Evolutionary conservation across 2,113 vertebrate genomes (phyloP), one percentile per base, ranked within the genome.

Genomic region (Nycticorax nycticorax): DNA sequence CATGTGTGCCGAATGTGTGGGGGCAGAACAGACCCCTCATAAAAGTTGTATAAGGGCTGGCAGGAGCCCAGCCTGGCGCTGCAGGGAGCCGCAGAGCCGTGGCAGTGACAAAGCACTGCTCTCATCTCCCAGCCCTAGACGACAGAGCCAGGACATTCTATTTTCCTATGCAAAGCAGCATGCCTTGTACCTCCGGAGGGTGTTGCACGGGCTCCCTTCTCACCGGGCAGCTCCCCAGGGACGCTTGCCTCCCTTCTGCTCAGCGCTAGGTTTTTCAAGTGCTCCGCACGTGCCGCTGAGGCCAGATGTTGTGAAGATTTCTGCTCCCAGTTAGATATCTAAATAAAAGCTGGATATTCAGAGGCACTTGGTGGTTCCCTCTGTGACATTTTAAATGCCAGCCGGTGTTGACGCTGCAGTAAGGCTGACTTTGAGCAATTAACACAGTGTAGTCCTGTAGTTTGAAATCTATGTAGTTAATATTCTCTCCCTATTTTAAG

Each of bases 1-100:
- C 48, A 11, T 1, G 1, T 3, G 10, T 32, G 26, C 30, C 4
- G 0, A 71, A 85, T 6, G 14, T 1, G 2, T 2, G 3, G 20
- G 64, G 50, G 26, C 5, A 32, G 26, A 48, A 53, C 60, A 69
- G 76, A 48, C 24, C 26, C 37, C 60, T 80, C 39, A 53, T 41
- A 32, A 92, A 73, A 67, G n/a, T 79, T 37, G 45, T 23, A 28
- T 16, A 35, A 73, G 64, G 19, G 30, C 52, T 78, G 73, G 64
- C 64, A 84, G 59, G 37, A 64, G 37, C 52, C 72, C 91, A 77
- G 57, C 30, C 15, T 1, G 0, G 15, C 2, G 2, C 68, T 15
- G n/a, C 74, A 30, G 69, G 69, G n/a, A 56, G 28, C 24, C 3
- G 60, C 23, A 66, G 37, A 37, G 20, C 57, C 12, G 0, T 8